Percentiles rank a stretch among this genome's conserved stretches.
These are phyloP conservation scores for Microctenopoma stevenorrisi DNA, from an alignment of 2,797 vertebrate genomes.

Conservation along the genomic window DNA sequence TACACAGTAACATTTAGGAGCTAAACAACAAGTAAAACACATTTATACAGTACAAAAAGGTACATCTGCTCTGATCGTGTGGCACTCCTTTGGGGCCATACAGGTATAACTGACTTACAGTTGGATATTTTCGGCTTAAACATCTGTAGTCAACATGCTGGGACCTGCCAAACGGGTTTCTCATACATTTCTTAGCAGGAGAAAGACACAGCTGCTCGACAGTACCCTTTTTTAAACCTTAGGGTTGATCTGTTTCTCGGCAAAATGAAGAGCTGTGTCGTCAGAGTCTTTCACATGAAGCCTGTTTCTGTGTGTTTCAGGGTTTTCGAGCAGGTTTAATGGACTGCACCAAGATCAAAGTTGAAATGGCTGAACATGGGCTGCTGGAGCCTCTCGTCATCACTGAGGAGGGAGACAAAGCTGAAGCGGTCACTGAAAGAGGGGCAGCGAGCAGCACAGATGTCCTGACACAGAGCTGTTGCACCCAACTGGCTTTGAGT, in stretches of 20 bases:
- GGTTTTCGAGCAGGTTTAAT: conserved; percentile 46
- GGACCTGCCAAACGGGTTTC: conserved; percentile 72
- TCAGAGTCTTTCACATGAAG: conserved; percentile 10
- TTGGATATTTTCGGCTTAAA: conserved; percentile 33
- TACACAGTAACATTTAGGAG: neutral
- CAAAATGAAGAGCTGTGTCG: neutral
- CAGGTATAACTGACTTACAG: neutral
- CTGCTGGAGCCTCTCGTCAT: conserved; percentile 74
- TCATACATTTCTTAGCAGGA: conserved; percentile 9
- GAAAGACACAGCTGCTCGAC: conserved; percentile 17
- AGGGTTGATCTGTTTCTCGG: neutral
- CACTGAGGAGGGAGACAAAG: conserved; percentile 72
- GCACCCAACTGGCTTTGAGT: conserved; percentile 21
- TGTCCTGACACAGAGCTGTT: neutral
- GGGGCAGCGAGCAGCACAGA: neutral
- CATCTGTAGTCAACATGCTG: conserved; percentile 43
- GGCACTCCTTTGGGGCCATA: conserved; percentile 10
- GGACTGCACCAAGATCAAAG: conserved; percentile 58
- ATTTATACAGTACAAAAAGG: neutral
- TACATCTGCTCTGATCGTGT: neutral
- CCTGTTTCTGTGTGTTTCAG: conserved; percentile 37
- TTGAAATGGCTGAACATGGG: conserved; percentile 67
- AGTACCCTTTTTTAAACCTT: neutral
- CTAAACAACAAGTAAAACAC: neutral
- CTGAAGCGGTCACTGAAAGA: conserved; percentile 18